Evolutionary conservation across 2,113 vertebrate species (phyloP).

Genomic region (Peromyscus californicus): DNA sequence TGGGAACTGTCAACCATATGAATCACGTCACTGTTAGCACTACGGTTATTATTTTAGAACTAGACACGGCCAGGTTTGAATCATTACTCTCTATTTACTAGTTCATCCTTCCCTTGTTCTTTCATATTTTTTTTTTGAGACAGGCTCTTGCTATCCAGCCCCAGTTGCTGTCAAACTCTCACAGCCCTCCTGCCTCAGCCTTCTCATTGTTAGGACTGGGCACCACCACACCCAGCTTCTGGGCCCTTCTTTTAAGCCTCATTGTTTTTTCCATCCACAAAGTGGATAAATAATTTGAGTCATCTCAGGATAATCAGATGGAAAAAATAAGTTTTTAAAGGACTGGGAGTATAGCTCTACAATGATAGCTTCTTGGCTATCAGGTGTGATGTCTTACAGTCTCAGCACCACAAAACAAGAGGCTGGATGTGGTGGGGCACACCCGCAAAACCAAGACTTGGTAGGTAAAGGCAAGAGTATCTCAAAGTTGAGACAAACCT

Average conservation of each 20-base stretch:
- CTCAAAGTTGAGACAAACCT: neutral
- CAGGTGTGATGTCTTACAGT: neutral
- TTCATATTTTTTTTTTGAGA: neutral
- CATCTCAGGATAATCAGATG: neutral
- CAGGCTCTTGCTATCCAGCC: neutral
- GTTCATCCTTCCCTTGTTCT: neutral
- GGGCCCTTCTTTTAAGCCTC: neutral
- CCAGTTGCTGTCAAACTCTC: neutral
- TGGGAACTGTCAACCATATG: neutral
- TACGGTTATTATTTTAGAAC: conserved; percentile 40
- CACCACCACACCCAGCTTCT: neutral
- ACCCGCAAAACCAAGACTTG: neutral
- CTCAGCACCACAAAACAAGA: neutral
- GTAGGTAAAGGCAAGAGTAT: neutral
- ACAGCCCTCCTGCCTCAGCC: neutral
- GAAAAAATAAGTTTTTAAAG: neutral
- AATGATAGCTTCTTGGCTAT: neutral
- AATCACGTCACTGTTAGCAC: neutral
- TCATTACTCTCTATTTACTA: conserved; percentile 16
- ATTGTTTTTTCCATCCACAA: conserved; percentile 18
- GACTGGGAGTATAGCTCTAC: neutral
- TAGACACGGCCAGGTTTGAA: neutral
- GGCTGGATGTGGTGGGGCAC: neutral
- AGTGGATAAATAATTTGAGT: conserved; percentile 42
- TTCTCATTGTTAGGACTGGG: neutral